phyloP scores from a whole-genome alignment of 2,888 invertebrate genomes.

The Linnaemya tessellans region DNA sequence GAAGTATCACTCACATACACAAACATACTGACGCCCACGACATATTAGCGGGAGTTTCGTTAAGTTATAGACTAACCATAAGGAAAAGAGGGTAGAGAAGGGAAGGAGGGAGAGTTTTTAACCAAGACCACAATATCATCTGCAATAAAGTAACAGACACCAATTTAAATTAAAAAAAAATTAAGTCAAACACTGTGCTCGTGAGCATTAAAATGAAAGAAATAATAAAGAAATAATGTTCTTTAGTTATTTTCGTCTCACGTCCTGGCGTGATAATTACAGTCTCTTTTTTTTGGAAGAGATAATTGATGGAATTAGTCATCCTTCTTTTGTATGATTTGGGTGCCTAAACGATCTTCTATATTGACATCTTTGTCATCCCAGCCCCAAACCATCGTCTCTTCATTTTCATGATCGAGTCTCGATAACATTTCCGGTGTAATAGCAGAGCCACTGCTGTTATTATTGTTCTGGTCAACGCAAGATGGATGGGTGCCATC shows the following conservation, averaged over 20 bases:
- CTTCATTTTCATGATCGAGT: constrained; percentile 81
- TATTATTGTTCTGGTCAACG: constrained; percentile 78
- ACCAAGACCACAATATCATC: constrained; percentile 34
- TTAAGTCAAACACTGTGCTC: constrained; percentile 77
- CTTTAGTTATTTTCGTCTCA: constrained; percentile 5
- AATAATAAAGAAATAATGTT: background rate
- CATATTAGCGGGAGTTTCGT: background rate
- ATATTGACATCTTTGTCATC: constrained; percentile 89
- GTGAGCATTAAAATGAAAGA: constrained; percentile 60
- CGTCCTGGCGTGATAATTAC: constrained; percentile 21
- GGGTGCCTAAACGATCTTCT: constrained; percentile 86
- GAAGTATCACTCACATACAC: background rate
- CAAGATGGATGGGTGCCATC: constrained; percentile 86
- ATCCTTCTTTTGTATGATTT: constrained; percentile 78
- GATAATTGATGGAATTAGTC: constrained; percentile 75
- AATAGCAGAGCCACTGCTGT: constrained; percentile 74
- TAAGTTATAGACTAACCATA: background rate
- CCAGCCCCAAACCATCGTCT: constrained; percentile 91
- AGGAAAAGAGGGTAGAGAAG: background rate
- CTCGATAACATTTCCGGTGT: constrained; percentile 78
- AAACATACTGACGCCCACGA: background rate
- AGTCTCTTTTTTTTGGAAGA: constrained; percentile 17
- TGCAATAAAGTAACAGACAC: constrained; percentile 74
- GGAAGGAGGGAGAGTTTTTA: background rate
- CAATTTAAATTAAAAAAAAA: constrained; percentile 75